These are phyloP conservation scores for Brachypodius melanocephalos DNA, from an alignment of 2,113 vertebrate genomes.

Conservation along the genomic window DNA sequence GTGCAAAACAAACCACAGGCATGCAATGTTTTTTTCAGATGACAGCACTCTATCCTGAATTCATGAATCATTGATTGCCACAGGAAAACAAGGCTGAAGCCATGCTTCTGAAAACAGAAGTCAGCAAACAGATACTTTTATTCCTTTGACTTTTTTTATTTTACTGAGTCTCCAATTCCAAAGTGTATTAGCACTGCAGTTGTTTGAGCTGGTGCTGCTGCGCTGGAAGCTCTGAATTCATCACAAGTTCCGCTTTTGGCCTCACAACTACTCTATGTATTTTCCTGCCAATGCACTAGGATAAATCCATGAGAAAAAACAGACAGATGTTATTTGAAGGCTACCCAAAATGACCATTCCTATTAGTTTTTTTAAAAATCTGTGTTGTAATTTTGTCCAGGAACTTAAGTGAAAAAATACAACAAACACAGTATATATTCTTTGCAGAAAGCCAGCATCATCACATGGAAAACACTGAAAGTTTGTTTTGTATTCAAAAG, in stretches of 20 bases:
- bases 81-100: slow-evolving; percentile 49
- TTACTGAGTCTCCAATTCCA: slow-evolving; percentile 7
- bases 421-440: not conserved
- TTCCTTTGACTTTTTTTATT: not conserved
- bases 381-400: not conserved
- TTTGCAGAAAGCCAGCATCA: not conserved
- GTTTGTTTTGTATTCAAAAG: slow-evolving; percentile 16
- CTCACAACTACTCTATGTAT: not conserved
- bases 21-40: slow-evolving; percentile 20
- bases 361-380: not conserved
- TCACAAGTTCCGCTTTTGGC: not conserved
- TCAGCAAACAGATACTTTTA: slow-evolving; percentile 8
- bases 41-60: not conserved
- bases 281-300: not conserved
- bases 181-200: slow-evolving; percentile 3
- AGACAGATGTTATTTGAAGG: not conserved
- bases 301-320: not conserved
- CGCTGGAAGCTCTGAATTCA: not conserved
- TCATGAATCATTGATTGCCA: slow-evolving; percentile 65
- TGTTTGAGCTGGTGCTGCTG: slow-evolving; percentile 10
- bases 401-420: not conserved
- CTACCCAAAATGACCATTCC: slow-evolving; percentile 1
- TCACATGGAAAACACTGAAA: not conserved
- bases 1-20: slow-evolving; percentile 63
- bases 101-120: slow-evolving; percentile 41